Base-by-base conservation (phyloP, 1,140 invertebrate species). In the Matsumurasca onukii region DNA sequence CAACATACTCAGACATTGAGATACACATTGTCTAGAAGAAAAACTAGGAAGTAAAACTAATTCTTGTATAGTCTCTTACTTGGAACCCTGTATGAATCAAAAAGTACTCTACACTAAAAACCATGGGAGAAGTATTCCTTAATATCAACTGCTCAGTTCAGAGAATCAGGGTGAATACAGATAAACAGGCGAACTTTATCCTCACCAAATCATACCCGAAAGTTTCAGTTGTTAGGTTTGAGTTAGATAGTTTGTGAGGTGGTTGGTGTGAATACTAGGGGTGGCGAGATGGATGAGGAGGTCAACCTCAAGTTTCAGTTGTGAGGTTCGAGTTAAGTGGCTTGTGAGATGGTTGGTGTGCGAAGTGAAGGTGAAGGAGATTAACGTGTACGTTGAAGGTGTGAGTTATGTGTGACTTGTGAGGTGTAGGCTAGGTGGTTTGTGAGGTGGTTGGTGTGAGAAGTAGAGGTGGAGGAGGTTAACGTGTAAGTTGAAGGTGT, bases 181-280 rank as follows among this genome's bases (percentile, higher is more conserved):
- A 3, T 20, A 31, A 30, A 62, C 59, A 31, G 59, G 20, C 25
- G 31, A 62, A n/a, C n/a, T n/a, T n/a, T n/a, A n/a, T n/a, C n/a
- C n/a, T n/a, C n/a, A n/a, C n/a, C n/a, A n/a, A n/a, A n/a, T n/a
- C n/a, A n/a, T n/a, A n/a, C n/a, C 22, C 31, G 31, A n/a, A 22
- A 64, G 45, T 29, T 64, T 64, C 31, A 1, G 22, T 12, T 9
- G 62, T 64, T 34, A 34, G 24, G 30, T 48, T 25, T 34, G 20
- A 45, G 31, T 15, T 24, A 29, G 45, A 31, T 39, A 22, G 29
- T 0, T n/a, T n/a, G n/a, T n/a, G n/a, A n/a, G n/a, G n/a, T n/a
- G n/a, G n/a, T n/a, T n/a, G n/a, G n/a, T n/a, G n/a, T n/a, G n/a
- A n/a, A n/a, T n/a, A n/a, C n/a, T n/a, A n/a, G n/a, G n/a, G n/a